Conservation (phyloP, 1,140 invertebrate genomes). For the Saccostrea echinata region DNA sequence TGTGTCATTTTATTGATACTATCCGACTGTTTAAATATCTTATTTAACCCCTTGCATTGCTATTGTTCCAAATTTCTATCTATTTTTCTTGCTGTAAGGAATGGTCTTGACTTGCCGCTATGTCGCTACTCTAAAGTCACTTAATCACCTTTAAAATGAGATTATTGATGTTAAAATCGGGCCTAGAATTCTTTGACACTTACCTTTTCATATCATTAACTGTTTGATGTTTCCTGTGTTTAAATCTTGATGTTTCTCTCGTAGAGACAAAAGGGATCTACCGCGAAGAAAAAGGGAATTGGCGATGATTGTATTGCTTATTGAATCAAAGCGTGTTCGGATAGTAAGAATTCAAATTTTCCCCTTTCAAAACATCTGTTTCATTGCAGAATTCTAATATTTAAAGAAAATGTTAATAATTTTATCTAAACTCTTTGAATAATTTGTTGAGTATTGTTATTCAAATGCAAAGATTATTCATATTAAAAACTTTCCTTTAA, state of each 20-base stretch:
- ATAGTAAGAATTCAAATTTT: too few relatives aligned
- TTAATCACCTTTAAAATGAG: background rate
- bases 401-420: too few relatives aligned
- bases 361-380: too few relatives aligned
- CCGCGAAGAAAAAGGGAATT: background rate
- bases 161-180: background rate
- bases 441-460: too few relatives aligned
- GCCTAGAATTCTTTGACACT: background rate
- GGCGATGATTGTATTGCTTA: too few relatives aligned
- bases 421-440: background rate
- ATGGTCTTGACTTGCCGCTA: background rate
- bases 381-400: too few relatives aligned
- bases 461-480: too few relatives aligned
- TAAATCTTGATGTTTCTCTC: background rate
- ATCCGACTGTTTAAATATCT: constrained; percentile 26
- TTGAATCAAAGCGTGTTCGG: too few relatives aligned
- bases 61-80: constrained; percentile 19
- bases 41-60: constrained; percentile 36
- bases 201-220: background rate
- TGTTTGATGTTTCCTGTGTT: background rate
- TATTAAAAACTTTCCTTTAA: too few relatives aligned
- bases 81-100: background rate
- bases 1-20: constrained; percentile 20
- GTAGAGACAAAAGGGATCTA: background rate
- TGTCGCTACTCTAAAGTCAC: background rate